phyloP scores from a whole-genome alignment of 2,797 vertebrate species.

The Acropternis orthonyx region DNA sequence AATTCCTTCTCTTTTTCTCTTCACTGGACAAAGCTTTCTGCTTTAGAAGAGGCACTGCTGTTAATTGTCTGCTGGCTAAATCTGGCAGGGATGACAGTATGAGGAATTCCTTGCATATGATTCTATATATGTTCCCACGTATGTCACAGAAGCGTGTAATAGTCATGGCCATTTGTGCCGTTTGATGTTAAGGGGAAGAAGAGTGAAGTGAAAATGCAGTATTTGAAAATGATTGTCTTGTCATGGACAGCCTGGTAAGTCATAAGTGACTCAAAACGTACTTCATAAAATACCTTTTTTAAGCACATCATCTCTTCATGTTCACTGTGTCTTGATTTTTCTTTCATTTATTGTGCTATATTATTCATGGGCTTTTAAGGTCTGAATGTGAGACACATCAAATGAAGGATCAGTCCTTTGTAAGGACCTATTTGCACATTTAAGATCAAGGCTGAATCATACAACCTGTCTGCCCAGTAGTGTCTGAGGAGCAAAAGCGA shows the following conservation, averaged over 20 bases:
- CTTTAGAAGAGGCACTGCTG: neutral
- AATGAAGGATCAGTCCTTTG: neutral
- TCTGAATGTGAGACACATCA: neutral
- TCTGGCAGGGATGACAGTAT: neutral
- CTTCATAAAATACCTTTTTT: neutral
- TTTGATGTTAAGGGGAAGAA: neutral
- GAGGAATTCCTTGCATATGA: neutral
- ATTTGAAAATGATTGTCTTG: neutral
- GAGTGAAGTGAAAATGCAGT: neutral
- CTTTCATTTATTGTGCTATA: neutral
- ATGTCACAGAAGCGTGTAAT: neutral
- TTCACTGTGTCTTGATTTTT: neutral
- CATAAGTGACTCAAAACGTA: neutral
- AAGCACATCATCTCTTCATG: neutral
- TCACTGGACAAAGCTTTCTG: neutral
- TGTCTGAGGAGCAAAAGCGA: neutral
- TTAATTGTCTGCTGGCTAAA: neutral
- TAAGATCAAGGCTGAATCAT: neutral
- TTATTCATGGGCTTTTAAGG: neutral
- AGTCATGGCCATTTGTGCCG: neutral
- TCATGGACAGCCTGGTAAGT: neutral
- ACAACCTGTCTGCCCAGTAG: neutral
- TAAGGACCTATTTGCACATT: neutral
- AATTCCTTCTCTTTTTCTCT: neutral
- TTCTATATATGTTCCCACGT: neutral